A percentile compares a stretch with the other conserved stretches of the same genome.
These are phyloP conservation scores for Maconellicoccus hirsutus DNA, from an alignment of 1,140 invertebrate species.

Conservation along the genomic window DNA sequence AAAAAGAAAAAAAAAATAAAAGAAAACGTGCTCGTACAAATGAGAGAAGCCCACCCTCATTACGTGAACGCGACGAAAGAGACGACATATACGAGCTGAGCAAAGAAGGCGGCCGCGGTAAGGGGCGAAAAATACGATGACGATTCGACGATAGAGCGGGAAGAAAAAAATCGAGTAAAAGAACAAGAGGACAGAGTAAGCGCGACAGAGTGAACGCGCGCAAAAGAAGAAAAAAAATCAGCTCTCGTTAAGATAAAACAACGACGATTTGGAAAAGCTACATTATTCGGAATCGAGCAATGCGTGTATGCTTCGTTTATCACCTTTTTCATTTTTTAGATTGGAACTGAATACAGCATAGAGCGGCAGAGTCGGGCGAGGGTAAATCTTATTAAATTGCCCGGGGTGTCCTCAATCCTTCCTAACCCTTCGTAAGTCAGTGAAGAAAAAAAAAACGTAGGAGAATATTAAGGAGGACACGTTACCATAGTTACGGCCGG, in stretches of 20 bases:
- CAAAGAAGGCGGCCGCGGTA: no score
- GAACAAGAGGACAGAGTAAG: no score
- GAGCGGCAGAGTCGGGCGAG: background rate
- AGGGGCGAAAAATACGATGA: no score
- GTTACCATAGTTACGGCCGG: conserved; percentile 21
- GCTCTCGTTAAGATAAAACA: conserved; percentile 19
- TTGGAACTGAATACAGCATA: conserved; percentile 17
- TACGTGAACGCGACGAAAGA: no score
- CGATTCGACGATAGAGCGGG: no score
- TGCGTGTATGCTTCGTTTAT: conserved; percentile 22
- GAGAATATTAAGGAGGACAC: conserved; percentile 22
- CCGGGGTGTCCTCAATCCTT: conserved; percentile 21
- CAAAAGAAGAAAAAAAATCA: conserved; percentile 4
- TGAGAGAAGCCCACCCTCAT: background rate
- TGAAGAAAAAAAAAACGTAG: conserved; percentile 15
- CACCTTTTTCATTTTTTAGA: conserved; percentile 22
- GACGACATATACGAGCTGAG: no score
- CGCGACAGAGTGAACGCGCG: background rate
- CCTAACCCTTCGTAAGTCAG: conserved; percentile 19
- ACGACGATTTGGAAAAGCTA: conserved; percentile 18
- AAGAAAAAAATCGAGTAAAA: no score
- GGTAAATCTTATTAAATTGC: conserved; percentile 22
- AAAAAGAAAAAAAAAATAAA: no score
- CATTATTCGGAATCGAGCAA: conserved; percentile 16
- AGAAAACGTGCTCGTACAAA: background rate